A percentile compares a stretch with the other conserved stretches of the same genome.
Evolutionary conservation across 2,797 vertebrate species (phyloP).

Genomic region (Perodicticus potto): DNA sequence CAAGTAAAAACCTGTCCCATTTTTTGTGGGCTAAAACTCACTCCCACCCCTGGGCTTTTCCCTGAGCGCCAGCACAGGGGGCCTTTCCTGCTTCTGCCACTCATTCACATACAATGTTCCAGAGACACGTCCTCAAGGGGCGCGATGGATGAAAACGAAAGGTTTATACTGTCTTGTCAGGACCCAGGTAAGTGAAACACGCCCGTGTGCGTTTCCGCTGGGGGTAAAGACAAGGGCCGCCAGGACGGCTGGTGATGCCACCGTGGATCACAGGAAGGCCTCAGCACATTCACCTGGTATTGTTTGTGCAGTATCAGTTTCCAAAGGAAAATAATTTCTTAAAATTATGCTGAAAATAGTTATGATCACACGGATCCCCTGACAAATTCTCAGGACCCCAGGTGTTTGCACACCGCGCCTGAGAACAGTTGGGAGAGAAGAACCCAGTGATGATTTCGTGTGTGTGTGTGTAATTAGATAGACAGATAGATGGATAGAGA

Average conservation of each 20-base stretch:
- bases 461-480: neutral
- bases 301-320: neutral
- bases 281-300: too few species aligned
- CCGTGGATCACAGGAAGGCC: fast-evolving
- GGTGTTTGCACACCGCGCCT: neutral
- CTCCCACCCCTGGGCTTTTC: neutral
- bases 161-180: neutral
- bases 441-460: neutral
- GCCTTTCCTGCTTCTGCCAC: fast-evolving
- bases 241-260: too few species aligned
- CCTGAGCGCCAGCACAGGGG: too few species aligned
- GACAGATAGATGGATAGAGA: too few species aligned
- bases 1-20: neutral
- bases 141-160: neutral
- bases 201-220: neutral
- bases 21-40: neutral
- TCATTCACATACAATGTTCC: neutral
- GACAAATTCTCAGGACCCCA: neutral
- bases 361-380: neutral
- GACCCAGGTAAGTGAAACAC: neutral
- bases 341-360: neutral
- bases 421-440: neutral
- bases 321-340: neutral
- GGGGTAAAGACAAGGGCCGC: fast-evolving
- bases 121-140: neutral